phyloP scores from a whole-genome alignment of 2,888 invertebrate species.

The Lithosia quadra region DNA sequence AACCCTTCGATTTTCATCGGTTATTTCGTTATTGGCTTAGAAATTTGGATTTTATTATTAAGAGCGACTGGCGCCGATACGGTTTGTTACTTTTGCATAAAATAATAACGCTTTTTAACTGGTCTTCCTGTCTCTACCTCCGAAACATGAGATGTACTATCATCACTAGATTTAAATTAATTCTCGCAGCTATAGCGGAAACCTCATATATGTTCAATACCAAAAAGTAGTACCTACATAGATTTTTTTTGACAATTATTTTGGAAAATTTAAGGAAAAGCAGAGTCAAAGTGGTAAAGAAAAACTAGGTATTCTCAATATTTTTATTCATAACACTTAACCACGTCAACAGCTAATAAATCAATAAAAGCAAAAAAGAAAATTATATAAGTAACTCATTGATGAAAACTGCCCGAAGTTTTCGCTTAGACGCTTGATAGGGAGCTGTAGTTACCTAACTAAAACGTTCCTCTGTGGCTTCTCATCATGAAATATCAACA shows the following conservation, averaged over 20 bases:
- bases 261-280: not conserved
- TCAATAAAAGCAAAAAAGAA: too few relatives aligned
- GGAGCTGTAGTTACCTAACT: not conserved
- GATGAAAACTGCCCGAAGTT: too few relatives aligned
- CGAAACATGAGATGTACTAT: not conserved
- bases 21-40: constrained; percentile 25
- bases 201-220: too few relatives aligned
- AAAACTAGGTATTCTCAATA: not conserved
- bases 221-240: too few relatives aligned
- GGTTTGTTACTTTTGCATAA: not conserved
- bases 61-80: constrained; percentile 23
- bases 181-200: not conserved
- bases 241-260: too few relatives aligned
- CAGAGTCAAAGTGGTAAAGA: not conserved
- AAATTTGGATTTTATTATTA: constrained; percentile 21
- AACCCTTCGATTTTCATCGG: constrained; percentile 26
- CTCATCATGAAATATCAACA: constrained; percentile 40
- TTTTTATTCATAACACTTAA: not conserved
- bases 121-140: not conserved
- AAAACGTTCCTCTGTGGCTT: not conserved
- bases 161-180: not conserved
- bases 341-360: too few relatives aligned
- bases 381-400: too few relatives aligned
- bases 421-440: too few relatives aligned
- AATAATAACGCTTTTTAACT: not conserved